Evolutionary conservation across 2,113 vertebrate genomes (phyloP), one percentile per base, ranked within the genome.

Genomic region (Brachypteracias leptosomus): DNA sequence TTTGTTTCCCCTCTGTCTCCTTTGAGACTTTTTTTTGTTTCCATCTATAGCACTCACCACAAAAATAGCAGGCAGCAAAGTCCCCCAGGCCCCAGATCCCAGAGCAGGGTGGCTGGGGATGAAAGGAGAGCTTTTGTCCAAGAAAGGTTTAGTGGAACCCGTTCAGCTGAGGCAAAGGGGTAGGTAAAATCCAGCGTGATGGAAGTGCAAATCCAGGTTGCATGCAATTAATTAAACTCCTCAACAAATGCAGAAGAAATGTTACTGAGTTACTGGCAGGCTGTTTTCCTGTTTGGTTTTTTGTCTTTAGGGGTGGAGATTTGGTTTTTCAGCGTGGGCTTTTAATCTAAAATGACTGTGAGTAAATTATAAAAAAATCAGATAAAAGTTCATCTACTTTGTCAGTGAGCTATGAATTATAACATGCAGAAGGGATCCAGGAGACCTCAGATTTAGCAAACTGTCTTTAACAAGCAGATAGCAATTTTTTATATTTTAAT

Each of bases 31-130:
- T 86, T 18, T 87, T 75, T 62, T 66, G 6, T 59, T 67, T 85
- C 54, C 24, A 63, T 44, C 42, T 65, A 51, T 33, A 55, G 33
- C 9, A 8, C 5, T 68, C 49, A 25, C 42, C 24, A 62, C 57
- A 77, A 73, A 84, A 80, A 33, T 16, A 83, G 28, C 1, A 2
- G 19, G 38, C 24, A 58, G 33, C 0, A 2, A 73, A 54, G 61
- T 38, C 38, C 44, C 28, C 0, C 0, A 61, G 55, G 44, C 26
- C 54, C 6, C 38, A 44, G 40, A 73, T 22, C 0, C 0, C 17
- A 5, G 9, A 85, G 15, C 3, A 4, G 46, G 51, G 19, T 2
- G 2, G 22, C 13, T 65, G 44, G 8, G 36, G 49, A 79, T 88
- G 38, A 89, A 83, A 76, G 59, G 35, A 88, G 52, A 81, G 13